Conservation (phyloP, 2,797 vertebrate species). For the Neopelma chrysocephalum region DNA sequence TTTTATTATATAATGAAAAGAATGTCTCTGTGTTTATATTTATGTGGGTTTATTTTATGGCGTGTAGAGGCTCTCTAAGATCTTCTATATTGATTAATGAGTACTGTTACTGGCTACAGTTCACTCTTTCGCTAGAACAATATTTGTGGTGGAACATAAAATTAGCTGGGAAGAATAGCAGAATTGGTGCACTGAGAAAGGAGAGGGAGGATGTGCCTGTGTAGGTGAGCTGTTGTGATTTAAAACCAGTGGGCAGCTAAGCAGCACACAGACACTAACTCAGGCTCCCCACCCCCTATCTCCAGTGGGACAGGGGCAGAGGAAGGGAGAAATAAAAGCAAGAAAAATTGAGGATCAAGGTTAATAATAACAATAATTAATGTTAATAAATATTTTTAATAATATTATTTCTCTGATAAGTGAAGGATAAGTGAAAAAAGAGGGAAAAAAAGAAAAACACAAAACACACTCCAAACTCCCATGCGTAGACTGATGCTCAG, state of each 20-base stretch:
- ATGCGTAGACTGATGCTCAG: fast-evolving
- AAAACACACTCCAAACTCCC: not conserved
- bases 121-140: not conserved
- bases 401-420: not conserved
- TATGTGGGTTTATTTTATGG: not conserved
- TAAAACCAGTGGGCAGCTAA: fast-evolving
- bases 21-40: not conserved
- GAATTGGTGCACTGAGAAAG: not conserved
- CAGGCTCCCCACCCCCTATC: fast-evolving
- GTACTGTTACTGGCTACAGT: not conserved
- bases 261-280: not conserved
- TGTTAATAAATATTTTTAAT: not conserved
- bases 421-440: not conserved
- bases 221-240: not conserved
- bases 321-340: not conserved
- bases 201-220: fast-evolving
- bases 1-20: not conserved
- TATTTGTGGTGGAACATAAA: not conserved
- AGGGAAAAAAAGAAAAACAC: not conserved
- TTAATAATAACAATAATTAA: not conserved
- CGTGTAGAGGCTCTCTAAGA: not conserved
- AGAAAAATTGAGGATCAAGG: not conserved
- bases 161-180: not conserved
- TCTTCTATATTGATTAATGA: not conserved
- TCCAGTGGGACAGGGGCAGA: not conserved